Evolutionary conservation across 2,888 invertebrate species (phyloP), one percentile per base, ranked within the genome.

Genomic region (Pseudococcus viburni): DNA sequence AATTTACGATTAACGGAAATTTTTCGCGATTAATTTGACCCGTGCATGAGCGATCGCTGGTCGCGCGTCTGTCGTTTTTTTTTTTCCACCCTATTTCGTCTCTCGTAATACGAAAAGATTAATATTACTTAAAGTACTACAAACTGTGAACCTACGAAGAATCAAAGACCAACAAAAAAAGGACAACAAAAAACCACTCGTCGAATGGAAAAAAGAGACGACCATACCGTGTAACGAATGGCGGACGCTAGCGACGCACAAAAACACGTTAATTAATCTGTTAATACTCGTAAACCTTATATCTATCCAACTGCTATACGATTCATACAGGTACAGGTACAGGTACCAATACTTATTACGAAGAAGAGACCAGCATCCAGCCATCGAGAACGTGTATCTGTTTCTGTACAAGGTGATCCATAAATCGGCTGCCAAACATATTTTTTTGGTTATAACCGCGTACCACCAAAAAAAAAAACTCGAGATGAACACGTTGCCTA

Each of bases 211-310:
- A 73, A 73, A 73, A 33, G 26, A 73, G 68, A 73, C 68, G 59
- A 59, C 3, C 59, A 59, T 33, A 73, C 33, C 1, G 12, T 73
- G 68, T 73, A 73, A 73, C 68, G 33, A 73, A 73, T 15, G 15
- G 12, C n/a, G 33, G 68, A 73, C 68, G 68, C 11, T 22, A 33
- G 68, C 26, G 68, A 73, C 68, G 68, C 33, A 73, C 68, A 73
- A 33, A 73, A 73, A 73, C 68, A 73, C 68, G 68, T 73, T 73
- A 73, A 73, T 73, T 73, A 73, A 73, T 73, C 68, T 73, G 68
- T 73, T n/a, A 73, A 73, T 73, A 73, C 68, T 59, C 59, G 19
- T 59, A 59, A 59, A 59, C 19, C 59, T 59, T 15, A 59, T 59
- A 19, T 6, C 59, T 19, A 59, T 19, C 59, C 19, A 73, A 33